Percentiles rank a stretch among this genome's conserved stretches.
Evolutionary conservation across 1,140 invertebrate genomes (phyloP).

Genomic region (Eupeodes corollae): DNA sequence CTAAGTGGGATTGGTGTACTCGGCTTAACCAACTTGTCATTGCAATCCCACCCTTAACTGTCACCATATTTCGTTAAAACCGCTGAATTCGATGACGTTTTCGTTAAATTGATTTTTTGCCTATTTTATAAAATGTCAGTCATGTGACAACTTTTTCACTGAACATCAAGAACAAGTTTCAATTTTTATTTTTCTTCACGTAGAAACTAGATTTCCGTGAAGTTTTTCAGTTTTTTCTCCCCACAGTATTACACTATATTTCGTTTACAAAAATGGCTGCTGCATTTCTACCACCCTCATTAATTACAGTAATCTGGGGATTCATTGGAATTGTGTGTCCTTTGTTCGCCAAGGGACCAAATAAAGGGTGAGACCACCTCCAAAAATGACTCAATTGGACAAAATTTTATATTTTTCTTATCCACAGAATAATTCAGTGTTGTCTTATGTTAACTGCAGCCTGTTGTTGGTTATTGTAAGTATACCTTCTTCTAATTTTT

Average conservation of each 20-base stretch:
- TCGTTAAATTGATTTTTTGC: no score
- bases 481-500: slow-evolving; percentile 3
- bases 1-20: no score
- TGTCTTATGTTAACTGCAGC: slow-evolving; percentile 76
- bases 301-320: slow-evolving; percentile 74
- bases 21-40: no score
- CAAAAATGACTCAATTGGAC: neutral
- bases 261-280: slow-evolving; percentile 54
- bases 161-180: no score
- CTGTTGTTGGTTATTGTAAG: slow-evolving; percentile 75
- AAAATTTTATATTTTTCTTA: slow-evolving; percentile 3
- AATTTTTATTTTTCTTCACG: no score
- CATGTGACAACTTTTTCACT: no score
- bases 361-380: slow-evolving; percentile 46
- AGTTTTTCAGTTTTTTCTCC: no score
- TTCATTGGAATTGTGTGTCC: slow-evolving; percentile 72
- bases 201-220: no score
- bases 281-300: slow-evolving; percentile 55
- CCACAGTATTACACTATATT: slow-evolving; percentile 13
- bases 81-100: no score
- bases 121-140: no score
- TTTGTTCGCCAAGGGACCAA: slow-evolving; percentile 77
- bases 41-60: no score
- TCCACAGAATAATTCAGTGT: slow-evolving; percentile 62
- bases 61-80: no score